Evolutionary conservation across 2,113 vertebrate species (phyloP).

Genomic region (Emydura subglobosa): DNA sequence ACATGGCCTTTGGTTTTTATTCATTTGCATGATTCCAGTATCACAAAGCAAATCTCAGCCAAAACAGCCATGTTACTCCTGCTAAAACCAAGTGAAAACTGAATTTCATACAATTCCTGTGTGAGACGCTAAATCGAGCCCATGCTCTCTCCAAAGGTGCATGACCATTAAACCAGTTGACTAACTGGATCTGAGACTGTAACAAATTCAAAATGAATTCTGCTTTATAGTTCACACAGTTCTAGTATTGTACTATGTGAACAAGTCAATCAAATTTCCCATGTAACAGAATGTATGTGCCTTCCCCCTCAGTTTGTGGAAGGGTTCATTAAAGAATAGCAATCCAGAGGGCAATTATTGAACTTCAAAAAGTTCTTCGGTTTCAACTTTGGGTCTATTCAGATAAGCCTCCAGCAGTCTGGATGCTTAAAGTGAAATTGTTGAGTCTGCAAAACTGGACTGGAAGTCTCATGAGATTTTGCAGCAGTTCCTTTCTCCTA

Average conservation of each 20-base stretch:
- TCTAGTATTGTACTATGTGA: background rate
- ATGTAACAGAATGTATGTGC: fast-evolving
- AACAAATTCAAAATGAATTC: background rate
- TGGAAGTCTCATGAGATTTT: background rate
- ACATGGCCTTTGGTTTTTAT: background rate
- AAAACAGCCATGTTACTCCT: background rate
- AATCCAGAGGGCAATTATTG: background rate
- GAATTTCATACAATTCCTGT: background rate
- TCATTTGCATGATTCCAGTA: background rate
- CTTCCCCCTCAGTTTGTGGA: background rate
- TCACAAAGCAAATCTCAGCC: background rate
- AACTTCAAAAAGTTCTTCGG: background rate
- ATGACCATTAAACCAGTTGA: background rate
- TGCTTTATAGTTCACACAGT: background rate
- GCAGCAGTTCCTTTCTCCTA: background rate
- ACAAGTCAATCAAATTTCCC: background rate
- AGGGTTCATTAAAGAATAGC: background rate
- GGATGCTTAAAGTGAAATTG: background rate
- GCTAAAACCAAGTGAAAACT: background rate
- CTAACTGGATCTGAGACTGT: background rate
- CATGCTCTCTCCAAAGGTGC: background rate
- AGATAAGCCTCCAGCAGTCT: background rate
- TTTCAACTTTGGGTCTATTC: background rate
- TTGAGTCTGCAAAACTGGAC: background rate
- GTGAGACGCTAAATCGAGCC: background rate